Percentiles rank a stretch among this genome's conserved stretches.
Evolutionary conservation across 2,113 vertebrate species (phyloP).

Genomic region (Paradoxurus hermaphroditus): DNA sequence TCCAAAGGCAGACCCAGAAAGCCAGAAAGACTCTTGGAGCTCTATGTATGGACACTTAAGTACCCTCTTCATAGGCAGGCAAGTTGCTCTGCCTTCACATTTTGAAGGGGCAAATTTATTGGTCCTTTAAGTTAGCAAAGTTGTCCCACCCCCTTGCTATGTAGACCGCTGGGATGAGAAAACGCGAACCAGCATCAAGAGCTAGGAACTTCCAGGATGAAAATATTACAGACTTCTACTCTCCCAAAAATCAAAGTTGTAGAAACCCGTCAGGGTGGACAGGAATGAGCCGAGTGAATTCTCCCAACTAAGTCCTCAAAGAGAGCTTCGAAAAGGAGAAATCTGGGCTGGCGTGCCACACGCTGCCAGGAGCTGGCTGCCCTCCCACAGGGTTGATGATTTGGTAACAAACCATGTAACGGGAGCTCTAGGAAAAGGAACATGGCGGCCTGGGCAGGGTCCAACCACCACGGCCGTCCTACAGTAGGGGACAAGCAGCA

Average conservation of each 20-base stretch:
- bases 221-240: not conserved
- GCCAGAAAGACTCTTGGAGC: not conserved
- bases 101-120: not conserved
- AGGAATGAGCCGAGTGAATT: not conserved
- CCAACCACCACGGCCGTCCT: not conserved
- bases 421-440: not conserved
- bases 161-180: not conserved
- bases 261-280: not conserved
- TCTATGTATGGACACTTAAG: not conserved
- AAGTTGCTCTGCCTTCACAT: not conserved
- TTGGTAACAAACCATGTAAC: not conserved
- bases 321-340: not conserved
- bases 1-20: not conserved
- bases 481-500: not conserved
- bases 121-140: not conserved
- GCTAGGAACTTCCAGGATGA: not conserved
- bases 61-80: not conserved
- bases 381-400: not conserved
- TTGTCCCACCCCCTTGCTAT: fast-evolving
- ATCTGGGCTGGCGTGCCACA: not conserved
- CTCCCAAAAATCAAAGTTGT: not conserved
- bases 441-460: not conserved
- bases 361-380: not conserved
- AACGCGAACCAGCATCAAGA: not conserved
- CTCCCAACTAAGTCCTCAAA: not conserved